phyloP scores from a whole-genome alignment of 2,888 invertebrate species.

The Melanchra persicariae region DNA sequence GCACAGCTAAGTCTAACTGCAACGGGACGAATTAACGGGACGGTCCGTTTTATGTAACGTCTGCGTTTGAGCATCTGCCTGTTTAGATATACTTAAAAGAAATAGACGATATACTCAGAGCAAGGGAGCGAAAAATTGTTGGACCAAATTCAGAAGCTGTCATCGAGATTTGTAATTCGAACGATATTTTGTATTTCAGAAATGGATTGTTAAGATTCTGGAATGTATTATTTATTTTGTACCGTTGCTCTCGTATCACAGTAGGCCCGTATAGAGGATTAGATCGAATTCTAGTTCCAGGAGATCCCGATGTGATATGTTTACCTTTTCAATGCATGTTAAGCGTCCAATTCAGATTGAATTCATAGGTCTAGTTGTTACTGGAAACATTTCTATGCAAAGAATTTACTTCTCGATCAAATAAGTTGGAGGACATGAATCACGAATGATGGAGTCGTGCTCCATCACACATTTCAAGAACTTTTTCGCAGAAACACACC shows the following conservation, averaged over 20 bases:
- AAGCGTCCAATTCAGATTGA: slow-evolving; percentile 1
- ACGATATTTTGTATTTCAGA: slow-evolving; percentile 7
- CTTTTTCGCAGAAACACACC: slow-evolving; percentile 27
- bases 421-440: slow-evolving; percentile 24
- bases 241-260: slow-evolving; percentile 5
- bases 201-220: slow-evolving; percentile 1
- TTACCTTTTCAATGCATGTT: slow-evolving; percentile 27
- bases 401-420: not conserved
- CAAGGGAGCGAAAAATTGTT: slow-evolving; percentile 1
- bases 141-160: not conserved
- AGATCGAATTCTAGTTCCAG: slow-evolving; percentile 23
- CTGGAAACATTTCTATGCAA: not conserved
- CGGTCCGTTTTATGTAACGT: slow-evolving; percentile 46
- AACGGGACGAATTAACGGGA: slow-evolving; percentile 67
- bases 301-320: slow-evolving; percentile 29
- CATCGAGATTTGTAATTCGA: not conserved
- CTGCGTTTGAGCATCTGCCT: slow-evolving; percentile 28
- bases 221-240: slow-evolving; percentile 18
- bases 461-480: slow-evolving; percentile 10
- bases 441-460: slow-evolving; percentile 2
- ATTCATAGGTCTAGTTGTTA: not conserved
- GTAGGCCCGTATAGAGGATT: slow-evolving; percentile 32
- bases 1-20: slow-evolving; percentile 49
- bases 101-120: not conserved
- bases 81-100: slow-evolving; percentile 15